Evolutionary conservation across 2,888 invertebrate genomes (phyloP).

Genomic region (Agrochola macilenta): DNA sequence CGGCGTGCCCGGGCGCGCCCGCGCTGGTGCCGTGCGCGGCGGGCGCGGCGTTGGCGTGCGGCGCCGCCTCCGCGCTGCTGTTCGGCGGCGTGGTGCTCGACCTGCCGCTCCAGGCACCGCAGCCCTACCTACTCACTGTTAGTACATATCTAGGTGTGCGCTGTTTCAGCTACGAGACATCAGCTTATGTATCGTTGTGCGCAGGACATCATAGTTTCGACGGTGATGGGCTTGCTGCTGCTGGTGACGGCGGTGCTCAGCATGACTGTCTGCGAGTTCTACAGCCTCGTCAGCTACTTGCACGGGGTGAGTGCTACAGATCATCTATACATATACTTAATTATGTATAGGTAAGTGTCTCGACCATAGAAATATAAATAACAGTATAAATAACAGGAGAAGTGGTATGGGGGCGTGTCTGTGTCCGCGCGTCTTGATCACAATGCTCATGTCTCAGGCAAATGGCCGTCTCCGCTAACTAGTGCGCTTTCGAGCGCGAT

Average conservation of each 20-base stretch:
- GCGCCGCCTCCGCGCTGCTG: conserved; percentile 65
- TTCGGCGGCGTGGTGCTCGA: conserved; percentile 68
- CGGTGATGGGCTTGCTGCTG: conserved; percentile 73
- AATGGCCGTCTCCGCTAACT: too few relatives aligned
- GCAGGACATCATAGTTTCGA: conserved; percentile 76
- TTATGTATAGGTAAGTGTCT: background rate
- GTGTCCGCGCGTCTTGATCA: too few relatives aligned
- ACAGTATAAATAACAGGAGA: too few relatives aligned
- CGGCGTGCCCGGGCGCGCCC: conserved; percentile 49
- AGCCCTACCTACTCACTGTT: conserved; percentile 72
- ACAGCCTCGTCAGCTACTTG: conserved; percentile 63
- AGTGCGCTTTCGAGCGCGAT: too few relatives aligned
- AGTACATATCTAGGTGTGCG: conserved; percentile 42
- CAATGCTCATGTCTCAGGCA: too few relatives aligned
- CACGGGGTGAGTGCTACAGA: conserved; percentile 67
- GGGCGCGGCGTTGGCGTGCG: conserved; percentile 56
- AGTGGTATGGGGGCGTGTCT: too few relatives aligned
- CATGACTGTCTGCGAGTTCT: conserved; percentile 70
- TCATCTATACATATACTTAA: too few relatives aligned
- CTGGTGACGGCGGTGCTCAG: conserved; percentile 73
- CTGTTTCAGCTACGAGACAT: background rate
- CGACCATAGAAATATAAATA: too few relatives aligned
- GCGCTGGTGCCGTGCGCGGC: conserved; percentile 49
- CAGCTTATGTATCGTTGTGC: conserved; percentile 4
- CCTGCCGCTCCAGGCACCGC: conserved; percentile 72